Evolutionary conservation across 2,113 vertebrate genomes (phyloP).

Genomic region (Zeus faber): DNA sequence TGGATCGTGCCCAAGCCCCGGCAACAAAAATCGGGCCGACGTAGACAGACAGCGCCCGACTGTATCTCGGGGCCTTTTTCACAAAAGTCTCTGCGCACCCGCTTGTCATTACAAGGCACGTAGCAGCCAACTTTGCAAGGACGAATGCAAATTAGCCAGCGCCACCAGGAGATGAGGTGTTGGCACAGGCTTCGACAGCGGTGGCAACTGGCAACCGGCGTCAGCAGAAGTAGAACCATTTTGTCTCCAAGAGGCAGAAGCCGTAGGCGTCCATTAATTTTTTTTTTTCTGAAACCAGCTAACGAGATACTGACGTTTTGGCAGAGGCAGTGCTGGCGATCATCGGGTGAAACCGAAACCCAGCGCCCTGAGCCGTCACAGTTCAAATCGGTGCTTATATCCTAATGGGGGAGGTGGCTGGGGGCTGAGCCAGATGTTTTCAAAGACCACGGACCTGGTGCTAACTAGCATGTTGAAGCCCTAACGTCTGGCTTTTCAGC

Average conservation of each 20-base stretch:
- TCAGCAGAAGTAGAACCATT: slow-evolving; percentile 53
- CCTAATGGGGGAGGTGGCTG: too few relatives aligned
- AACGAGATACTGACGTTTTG: slow-evolving; percentile 59
- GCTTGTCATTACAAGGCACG: slow-evolving; percentile 38
- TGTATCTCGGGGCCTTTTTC: slow-evolving; percentile 23
- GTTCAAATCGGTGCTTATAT: slow-evolving; percentile 42
- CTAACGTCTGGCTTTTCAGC: slow-evolving; percentile 35
- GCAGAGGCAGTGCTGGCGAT: slow-evolving; percentile 50
- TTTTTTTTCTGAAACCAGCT: slow-evolving; percentile 54
- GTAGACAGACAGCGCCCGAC: slow-evolving; percentile 29
- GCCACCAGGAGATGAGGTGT: slow-evolving; percentile 52
- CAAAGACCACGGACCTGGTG: slow-evolving; percentile 32
- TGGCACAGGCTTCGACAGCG: slow-evolving; percentile 41
- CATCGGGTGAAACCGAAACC: slow-evolving; percentile 44
- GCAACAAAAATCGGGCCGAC: slow-evolving; percentile 23
- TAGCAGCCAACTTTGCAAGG: slow-evolving; percentile 63
- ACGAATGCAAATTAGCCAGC: slow-evolving; percentile 62
- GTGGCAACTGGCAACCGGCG: slow-evolving; percentile 51
- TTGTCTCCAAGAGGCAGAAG: slow-evolving; percentile 48
- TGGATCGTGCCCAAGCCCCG: slow-evolving; percentile 23
- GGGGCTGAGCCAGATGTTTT: slow-evolving; percentile 26
- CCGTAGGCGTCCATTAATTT: slow-evolving; percentile 49
- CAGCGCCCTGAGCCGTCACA: slow-evolving; percentile 51
- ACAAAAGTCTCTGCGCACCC: slow-evolving; percentile 32
- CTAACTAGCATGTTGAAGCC: slow-evolving; percentile 51